Conservation (phyloP, 2,888 invertebrate genomes). For the Hirtodrosophila cameraria region DNA sequence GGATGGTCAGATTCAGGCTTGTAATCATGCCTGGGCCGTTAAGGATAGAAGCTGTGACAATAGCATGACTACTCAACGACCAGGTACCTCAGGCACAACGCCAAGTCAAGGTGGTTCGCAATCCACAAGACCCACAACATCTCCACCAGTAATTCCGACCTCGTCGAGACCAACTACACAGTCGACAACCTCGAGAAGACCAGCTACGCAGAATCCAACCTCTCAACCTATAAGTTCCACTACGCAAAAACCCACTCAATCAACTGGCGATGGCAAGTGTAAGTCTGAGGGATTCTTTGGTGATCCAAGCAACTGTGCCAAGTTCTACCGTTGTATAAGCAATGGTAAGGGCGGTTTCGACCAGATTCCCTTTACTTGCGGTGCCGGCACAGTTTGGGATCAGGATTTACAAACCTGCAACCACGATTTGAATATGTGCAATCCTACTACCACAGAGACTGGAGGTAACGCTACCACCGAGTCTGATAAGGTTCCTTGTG, state of each 20-base stretch:
- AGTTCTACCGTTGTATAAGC: slow-evolving; percentile 88
- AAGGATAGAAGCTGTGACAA: slow-evolving; percentile 69
- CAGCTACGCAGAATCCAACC: slow-evolving; percentile 18
- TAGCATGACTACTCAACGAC: slow-evolving; percentile 34
- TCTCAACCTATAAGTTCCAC: slow-evolving; percentile 25
- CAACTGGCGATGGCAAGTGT: slow-evolving; percentile 78
- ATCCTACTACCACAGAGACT: slow-evolving; percentile 27
- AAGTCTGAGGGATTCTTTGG: slow-evolving; percentile 84
- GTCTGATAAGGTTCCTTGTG: slow-evolving; percentile 45
- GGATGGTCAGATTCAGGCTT: slow-evolving; percentile 86
- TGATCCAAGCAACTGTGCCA: slow-evolving; percentile 86
- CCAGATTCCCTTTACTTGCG: slow-evolving; percentile 88
- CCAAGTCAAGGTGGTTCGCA: slow-evolving; percentile 30
- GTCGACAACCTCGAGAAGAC: slow-evolving; percentile 6
- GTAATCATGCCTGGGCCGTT: slow-evolving; percentile 84
- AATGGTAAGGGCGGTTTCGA: slow-evolving; percentile 86
- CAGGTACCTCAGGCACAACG: slow-evolving; percentile 37
- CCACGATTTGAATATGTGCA: slow-evolving; percentile 79
- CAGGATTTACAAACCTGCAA: slow-evolving; percentile 83
- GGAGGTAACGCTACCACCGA: slow-evolving; percentile 41
- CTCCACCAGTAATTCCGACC: slow-evolving; percentile 15
- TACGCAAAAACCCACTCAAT: slow-evolving; percentile 39
- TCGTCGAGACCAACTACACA: slow-evolving; percentile 1
- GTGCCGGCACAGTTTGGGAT: slow-evolving; percentile 88
- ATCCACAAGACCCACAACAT: slow-evolving; percentile 4